Conservation (phyloP, 2,113 vertebrate genomes). For the Poeciliopsis prolifica region DNA sequence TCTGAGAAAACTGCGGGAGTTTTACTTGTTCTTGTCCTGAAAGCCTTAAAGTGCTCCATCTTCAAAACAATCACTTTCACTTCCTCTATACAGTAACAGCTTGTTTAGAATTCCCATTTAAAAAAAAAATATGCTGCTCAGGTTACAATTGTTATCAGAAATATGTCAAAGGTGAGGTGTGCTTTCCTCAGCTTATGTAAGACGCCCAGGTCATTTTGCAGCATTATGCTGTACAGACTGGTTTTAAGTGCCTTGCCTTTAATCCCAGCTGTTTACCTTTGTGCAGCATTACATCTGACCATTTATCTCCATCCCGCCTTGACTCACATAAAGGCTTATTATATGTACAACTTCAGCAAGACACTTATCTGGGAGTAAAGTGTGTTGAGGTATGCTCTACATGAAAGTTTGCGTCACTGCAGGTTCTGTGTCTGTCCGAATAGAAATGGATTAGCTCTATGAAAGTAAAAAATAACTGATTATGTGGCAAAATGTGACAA, state of each 20-base stretch:
- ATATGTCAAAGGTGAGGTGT: constrained; percentile 5
- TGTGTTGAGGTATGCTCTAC: not conserved
- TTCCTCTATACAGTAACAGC: not conserved
- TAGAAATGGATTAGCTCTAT: constrained; percentile 2
- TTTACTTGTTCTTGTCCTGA: not conserved
- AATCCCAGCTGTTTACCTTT: constrained; percentile 29
- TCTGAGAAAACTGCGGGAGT: fast-evolving
- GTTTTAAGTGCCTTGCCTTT: constrained; percentile 18
- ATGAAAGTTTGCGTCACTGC: not conserved
- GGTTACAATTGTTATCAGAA: not conserved
- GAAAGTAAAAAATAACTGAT: constrained; percentile 4
- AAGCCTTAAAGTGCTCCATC: not conserved
- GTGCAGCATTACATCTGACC: constrained; percentile 33
- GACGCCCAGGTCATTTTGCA: constrained; percentile 9
- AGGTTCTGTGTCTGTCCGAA: constrained; percentile 11
- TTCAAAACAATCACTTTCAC: not conserved
- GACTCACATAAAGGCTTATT: not conserved
- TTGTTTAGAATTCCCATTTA: no score
- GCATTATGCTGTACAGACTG: not conserved
- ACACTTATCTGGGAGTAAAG: not conserved
- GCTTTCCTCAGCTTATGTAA: constrained; percentile 41
- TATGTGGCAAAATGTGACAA: not conserved
- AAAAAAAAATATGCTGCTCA: no score
- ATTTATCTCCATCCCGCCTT: not conserved
- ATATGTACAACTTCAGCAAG: not conserved